Conservation (phyloP, 2,888 invertebrate genomes). For the Leucophora obtusa region DNA sequence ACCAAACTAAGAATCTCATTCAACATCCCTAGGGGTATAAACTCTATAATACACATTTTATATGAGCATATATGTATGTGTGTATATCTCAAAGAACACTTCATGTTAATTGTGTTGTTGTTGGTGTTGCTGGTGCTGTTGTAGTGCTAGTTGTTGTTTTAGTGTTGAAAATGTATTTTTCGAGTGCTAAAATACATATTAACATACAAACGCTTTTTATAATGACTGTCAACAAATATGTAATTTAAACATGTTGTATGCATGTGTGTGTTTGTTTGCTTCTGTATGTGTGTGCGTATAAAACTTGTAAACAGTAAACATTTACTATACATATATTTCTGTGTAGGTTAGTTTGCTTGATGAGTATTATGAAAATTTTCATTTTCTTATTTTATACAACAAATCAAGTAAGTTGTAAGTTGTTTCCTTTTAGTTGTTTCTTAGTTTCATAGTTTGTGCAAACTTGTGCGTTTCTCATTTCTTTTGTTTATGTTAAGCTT, state of each 20-base stretch:
- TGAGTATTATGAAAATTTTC: neutral
- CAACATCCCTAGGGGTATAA: neutral
- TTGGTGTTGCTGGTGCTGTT: neutral
- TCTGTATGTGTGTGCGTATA: neutral
- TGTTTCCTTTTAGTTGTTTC: slow-evolving; percentile 26
- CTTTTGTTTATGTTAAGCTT: slow-evolving; percentile 53
- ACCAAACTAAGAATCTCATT: neutral
- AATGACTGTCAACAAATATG: slow-evolving; percentile 42
- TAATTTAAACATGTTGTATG: slow-evolving; percentile 18
- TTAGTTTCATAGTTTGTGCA: slow-evolving; percentile 15
- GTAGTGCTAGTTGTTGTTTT: slow-evolving; percentile 2
- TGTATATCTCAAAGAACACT: slow-evolving; percentile 25
- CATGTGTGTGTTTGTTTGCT: neutral
- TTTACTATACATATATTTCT: neutral
- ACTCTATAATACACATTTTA: no score
- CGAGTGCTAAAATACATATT: slow-evolving; percentile 33
- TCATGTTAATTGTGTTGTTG: slow-evolving; percentile 41
- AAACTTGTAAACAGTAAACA: slow-evolving; percentile 16
- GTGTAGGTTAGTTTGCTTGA: slow-evolving; percentile 35
- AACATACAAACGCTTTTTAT: slow-evolving; percentile 28
- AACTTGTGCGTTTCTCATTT: neutral
- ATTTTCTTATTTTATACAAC: slow-evolving; percentile 11
- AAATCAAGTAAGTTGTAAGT: slow-evolving; percentile 38
- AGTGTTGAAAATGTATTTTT: slow-evolving; percentile 24
- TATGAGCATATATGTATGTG: neutral